Conservation (phyloP, 2,113 vertebrate species). For the Monopterus albus region DNA sequence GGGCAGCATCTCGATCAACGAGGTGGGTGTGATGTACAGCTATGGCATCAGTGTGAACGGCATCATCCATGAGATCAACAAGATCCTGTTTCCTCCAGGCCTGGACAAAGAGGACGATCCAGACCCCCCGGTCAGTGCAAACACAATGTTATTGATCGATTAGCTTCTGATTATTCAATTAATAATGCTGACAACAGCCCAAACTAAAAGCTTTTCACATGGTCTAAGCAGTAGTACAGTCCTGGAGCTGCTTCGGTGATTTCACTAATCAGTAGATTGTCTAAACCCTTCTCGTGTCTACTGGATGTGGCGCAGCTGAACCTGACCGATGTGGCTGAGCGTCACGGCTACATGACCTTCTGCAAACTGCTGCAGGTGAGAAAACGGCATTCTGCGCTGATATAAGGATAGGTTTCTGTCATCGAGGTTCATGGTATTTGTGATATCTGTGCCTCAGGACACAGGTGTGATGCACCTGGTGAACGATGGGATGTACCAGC, state of each 20-base stretch:
- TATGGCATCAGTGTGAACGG: constrained; percentile 86
- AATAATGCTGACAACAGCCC: too few relatives aligned
- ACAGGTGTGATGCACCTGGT: constrained; percentile 83
- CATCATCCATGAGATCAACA: constrained; percentile 88
- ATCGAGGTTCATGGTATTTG: too few relatives aligned
- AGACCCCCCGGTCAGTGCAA: constrained; percentile 63
- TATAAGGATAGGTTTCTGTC: too few relatives aligned
- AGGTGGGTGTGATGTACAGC: constrained; percentile 82
- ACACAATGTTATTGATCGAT: not conserved
- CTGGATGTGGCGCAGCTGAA: constrained; percentile 72
- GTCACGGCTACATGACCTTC: constrained; percentile 85
- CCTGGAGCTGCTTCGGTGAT: not conserved
- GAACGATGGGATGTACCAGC: constrained; percentile 82
- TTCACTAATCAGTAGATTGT: rapidly evolving
- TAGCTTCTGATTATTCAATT: not conserved
- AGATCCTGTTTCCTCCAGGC: constrained; percentile 80
- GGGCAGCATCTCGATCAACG: constrained; percentile 83
- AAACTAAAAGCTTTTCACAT: too few relatives aligned
- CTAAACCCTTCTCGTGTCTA: not conserved
- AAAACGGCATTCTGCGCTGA: too few relatives aligned
- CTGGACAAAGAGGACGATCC: constrained; percentile 52
- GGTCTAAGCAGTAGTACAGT: too few relatives aligned
- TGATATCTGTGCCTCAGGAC: constrained; percentile 81
- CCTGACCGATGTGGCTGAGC: constrained; percentile 83
- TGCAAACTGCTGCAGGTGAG: constrained; percentile 89